These are phyloP conservation scores for Ormia ochracea DNA, from an alignment of 2,888 invertebrate species.

Conservation along the genomic window DNA sequence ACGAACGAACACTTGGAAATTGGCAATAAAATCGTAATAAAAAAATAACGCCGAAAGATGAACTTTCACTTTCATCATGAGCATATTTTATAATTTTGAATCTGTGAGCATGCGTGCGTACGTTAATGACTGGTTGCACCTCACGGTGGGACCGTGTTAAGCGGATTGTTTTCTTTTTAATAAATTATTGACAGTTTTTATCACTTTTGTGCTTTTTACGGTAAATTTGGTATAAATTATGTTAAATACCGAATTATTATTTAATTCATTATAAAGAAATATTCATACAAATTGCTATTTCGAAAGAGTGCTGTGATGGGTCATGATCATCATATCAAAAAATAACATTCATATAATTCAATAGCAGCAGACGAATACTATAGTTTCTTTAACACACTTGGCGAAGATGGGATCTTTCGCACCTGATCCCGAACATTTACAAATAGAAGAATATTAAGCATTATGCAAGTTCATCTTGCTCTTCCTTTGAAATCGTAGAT, in stretches of 20 bases:
- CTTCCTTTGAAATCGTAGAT: no score
- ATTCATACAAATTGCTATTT: not conserved
- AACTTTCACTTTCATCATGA: slow-evolving; percentile 59
- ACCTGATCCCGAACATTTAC: no score
- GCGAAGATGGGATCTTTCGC: no score
- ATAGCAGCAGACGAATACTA: no score
- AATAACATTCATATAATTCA: no score
- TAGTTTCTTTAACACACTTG: no score
- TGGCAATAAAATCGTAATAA: slow-evolving; percentile 17
- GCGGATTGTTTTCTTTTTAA: not conserved
- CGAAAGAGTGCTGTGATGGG: no score
- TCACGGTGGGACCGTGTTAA: slow-evolving; percentile 1
- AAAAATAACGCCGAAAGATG: slow-evolving; percentile 30
- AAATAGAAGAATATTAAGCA: no score
- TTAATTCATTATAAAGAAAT: slow-evolving; percentile 15
- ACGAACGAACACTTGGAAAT: slow-evolving; percentile 14
- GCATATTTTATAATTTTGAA: slow-evolving; percentile 33
- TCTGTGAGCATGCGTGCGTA: not conserved
- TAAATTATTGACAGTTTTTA: not conserved
- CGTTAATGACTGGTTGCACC: not conserved
- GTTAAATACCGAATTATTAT: slow-evolving; percentile 20
- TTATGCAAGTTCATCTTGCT: no score
- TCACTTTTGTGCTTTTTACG: not conserved
- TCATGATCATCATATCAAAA: no score
- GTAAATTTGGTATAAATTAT: slow-evolving; percentile 2